phyloP scores from a whole-genome alignment of 2,888 invertebrate genomes.

The Spodoptera picta region DNA sequence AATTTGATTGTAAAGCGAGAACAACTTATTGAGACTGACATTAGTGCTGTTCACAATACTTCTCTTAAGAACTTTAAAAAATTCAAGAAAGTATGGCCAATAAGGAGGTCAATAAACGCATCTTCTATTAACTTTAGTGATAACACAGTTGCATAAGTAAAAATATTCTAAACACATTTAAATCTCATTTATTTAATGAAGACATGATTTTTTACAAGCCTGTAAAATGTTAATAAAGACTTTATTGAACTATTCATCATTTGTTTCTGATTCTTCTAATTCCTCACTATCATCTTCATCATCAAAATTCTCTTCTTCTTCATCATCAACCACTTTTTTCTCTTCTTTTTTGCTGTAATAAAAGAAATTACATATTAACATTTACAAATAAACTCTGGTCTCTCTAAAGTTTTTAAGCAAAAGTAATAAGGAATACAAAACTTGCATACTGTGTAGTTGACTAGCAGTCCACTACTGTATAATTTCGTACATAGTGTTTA shows the following conservation, averaged over 20 bases:
- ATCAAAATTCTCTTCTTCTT: slow-evolving; percentile 7
- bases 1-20: slow-evolving; percentile 81
- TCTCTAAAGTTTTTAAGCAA: background rate
- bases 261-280: slow-evolving; percentile 37
- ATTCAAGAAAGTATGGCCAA: slow-evolving; percentile 84
- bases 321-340: background rate
- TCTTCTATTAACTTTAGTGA: slow-evolving; percentile 58
- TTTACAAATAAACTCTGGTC: no score
- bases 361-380: no score
- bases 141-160: slow-evolving; percentile 30
- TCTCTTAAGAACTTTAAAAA: slow-evolving; percentile 79
- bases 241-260: slow-evolving; percentile 39
- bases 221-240: slow-evolving; percentile 50
- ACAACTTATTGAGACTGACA: slow-evolving; percentile 60
- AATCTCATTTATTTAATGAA: slow-evolving; percentile 46
- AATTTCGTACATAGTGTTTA: no score
- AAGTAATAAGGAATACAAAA: background rate
- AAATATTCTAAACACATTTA: slow-evolving; percentile 12
- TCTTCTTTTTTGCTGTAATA: no score
- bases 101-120: slow-evolving; percentile 74
- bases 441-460: no score
- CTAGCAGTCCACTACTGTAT: no score
- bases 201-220: slow-evolving; percentile 45
- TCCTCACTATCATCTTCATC: slow-evolving; percentile 38
- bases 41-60: slow-evolving; percentile 49